Evolutionary conservation across 35 echinoderm and acorn worm species (phyloP).

Genomic region (Heliocidaris erythrogramma): DNA sequence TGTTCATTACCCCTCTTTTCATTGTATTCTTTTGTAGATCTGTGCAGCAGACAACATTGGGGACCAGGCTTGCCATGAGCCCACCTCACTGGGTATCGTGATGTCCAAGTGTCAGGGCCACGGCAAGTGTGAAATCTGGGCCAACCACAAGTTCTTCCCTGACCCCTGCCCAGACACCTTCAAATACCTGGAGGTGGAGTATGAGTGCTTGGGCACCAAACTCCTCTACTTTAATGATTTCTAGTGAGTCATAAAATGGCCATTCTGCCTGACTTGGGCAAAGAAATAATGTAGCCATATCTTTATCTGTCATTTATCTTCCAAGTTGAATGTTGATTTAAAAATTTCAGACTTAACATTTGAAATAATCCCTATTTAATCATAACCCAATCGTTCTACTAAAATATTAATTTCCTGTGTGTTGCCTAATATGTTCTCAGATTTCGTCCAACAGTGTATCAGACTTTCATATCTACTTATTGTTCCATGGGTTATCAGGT

Average conservation of each 20-base stretch:
- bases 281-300: too few relatives aligned
- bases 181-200: constrained; percentile 64
- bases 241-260: not conserved
- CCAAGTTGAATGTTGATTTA: too few relatives aligned
- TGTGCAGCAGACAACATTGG: constrained; percentile 30
- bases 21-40: not conserved
- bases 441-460: too few relatives aligned
- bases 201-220: constrained; percentile 17
- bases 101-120: constrained; percentile 45
- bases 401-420: too few relatives aligned
- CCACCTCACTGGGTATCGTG: constrained; percentile 24
- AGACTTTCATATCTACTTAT: too few relatives aligned
- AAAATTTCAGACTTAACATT: too few relatives aligned
- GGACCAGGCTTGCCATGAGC: constrained; percentile 46
- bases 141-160: constrained; percentile 35
- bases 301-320: too few relatives aligned
- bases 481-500: too few relatives aligned
- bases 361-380: too few relatives aligned
- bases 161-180: constrained; percentile 62
- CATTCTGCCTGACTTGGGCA: too few relatives aligned
- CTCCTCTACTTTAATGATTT: not conserved
- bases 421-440: too few relatives aligned
- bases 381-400: too few relatives aligned
- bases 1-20: not conserved
- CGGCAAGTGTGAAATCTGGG: constrained; percentile 38